phyloP scores from a whole-genome alignment of 2,113 vertebrate species.

The Aegithalos caudatus region DNA sequence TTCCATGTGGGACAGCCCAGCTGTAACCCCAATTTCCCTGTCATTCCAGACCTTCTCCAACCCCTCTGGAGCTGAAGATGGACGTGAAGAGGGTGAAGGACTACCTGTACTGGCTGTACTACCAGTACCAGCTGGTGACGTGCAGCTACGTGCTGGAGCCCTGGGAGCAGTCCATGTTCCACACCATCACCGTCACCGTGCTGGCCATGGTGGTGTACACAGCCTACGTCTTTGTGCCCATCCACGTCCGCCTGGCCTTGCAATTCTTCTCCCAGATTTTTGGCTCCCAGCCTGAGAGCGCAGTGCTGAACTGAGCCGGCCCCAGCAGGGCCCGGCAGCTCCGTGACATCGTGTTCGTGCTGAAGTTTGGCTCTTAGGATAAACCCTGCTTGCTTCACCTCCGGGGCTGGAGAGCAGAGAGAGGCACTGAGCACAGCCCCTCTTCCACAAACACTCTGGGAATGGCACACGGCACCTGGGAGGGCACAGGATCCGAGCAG shows the following conservation, averaged over 20 bases:
- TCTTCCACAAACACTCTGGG: background rate
- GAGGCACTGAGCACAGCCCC: background rate
- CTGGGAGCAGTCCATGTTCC: conserved; percentile 94
- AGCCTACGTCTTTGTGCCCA: conserved; percentile 92
- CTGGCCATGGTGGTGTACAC: conserved; percentile 94
- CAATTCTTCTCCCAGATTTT: conserved; percentile 90
- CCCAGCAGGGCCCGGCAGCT: background rate
- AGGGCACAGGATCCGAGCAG: background rate
- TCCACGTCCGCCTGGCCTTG: conserved; percentile 88
- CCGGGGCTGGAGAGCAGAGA: background rate
- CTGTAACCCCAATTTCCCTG: background rate
- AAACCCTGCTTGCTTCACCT: background rate
- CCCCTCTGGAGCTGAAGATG: conserved; percentile 68
- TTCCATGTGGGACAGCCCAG: fast-evolving
- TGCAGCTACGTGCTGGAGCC: conserved; percentile 95
- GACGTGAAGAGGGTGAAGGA: conserved; percentile 85
- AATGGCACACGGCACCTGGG: background rate
- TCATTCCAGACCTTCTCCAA: conserved; percentile 1
- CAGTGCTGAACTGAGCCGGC: conserved; percentile 74
- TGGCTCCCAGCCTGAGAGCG: conserved; percentile 75
- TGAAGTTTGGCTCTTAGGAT: background rate
- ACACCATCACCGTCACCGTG: conserved; percentile 85
- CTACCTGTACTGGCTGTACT: conserved; percentile 92
- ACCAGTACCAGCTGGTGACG: conserved; percentile 94
- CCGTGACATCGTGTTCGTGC: background rate